Conservation (phyloP, 2,888 invertebrate genomes). For the Nemotelus nigrinus region DNA sequence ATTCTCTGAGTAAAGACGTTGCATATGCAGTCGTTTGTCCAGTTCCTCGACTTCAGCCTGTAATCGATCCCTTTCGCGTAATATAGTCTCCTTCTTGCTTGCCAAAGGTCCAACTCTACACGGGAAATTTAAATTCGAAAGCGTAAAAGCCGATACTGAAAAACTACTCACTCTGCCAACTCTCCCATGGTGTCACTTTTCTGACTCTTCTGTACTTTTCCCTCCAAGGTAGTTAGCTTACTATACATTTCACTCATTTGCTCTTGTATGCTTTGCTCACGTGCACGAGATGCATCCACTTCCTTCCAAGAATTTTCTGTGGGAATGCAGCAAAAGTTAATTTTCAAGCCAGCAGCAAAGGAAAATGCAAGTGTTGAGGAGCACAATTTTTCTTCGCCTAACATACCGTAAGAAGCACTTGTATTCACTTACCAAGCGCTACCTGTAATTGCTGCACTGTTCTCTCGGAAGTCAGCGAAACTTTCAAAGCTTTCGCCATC, state of each 20-base stretch:
- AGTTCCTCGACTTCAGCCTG: slow-evolving; percentile 59
- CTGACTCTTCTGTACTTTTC: slow-evolving; percentile 41
- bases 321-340: not conserved
- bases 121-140: not conserved
- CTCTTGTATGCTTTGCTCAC: slow-evolving; percentile 59
- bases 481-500: slow-evolving; percentile 56
- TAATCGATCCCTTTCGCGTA: slow-evolving; percentile 61
- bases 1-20: slow-evolving; percentile 58
- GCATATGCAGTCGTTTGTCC: slow-evolving; percentile 58
- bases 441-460: slow-evolving; percentile 56
- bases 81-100: slow-evolving; percentile 59
- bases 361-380: too few relatives aligned
- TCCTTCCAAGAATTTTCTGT: slow-evolving; percentile 59
- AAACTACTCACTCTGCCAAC: slow-evolving; percentile 5
- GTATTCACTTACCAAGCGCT: slow-evolving; percentile 53
- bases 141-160: not conserved
- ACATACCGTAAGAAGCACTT: not conserved
- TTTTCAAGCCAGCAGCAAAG: not conserved
- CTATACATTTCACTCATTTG: slow-evolving; percentile 57
- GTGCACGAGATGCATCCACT: slow-evolving; percentile 57
- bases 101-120: slow-evolving; percentile 57
- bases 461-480: slow-evolving; percentile 57
- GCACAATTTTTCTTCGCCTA: too few relatives aligned
- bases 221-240: slow-evolving; percentile 56
- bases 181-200: not conserved